These are phyloP conservation scores for Glareola pratincola DNA, from an alignment of 2,113 vertebrate species.

Conservation along the genomic window DNA sequence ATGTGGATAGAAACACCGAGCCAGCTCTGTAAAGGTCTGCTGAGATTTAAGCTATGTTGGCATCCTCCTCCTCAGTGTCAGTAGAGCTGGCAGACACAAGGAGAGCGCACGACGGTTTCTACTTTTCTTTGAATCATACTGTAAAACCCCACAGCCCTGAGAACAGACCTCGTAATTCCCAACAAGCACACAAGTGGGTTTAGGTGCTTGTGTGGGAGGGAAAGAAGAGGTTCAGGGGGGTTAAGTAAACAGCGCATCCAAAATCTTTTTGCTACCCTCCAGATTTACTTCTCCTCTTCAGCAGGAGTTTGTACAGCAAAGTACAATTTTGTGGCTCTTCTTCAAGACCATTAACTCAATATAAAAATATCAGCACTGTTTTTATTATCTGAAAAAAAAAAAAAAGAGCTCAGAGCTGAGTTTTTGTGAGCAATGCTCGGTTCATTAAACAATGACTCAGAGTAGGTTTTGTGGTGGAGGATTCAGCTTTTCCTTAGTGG, in stretches of 20 bases:
- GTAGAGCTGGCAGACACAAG: constrained; percentile 2
- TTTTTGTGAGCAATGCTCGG: constrained; percentile 30
- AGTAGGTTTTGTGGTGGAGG: constrained; percentile 51
- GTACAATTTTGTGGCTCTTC: constrained; percentile 57
- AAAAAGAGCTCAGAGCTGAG: constrained; percentile 9
- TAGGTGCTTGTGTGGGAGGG: constrained; percentile 30
- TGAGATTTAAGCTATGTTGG: constrained; percentile 51
- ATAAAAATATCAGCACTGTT: constrained; percentile 68
- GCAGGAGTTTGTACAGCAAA: constrained; percentile 14
- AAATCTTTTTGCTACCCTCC: constrained; percentile 21
- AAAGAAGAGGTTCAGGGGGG: background rate
- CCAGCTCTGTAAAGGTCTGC: constrained; percentile 38
- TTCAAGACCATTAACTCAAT: constrained; percentile 57
- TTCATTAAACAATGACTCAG: constrained; percentile 71
- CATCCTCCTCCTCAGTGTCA: constrained; percentile 37
- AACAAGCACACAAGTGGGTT: constrained; percentile 18
- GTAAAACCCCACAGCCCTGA: constrained; percentile 6
- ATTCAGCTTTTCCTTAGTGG: constrained; percentile 34
- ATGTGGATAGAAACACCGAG: background rate
- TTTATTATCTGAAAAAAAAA: constrained; percentile 54
- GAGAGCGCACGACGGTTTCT: constrained; percentile 9
- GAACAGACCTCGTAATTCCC: constrained; percentile 16
- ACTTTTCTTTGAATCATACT: constrained; percentile 7
- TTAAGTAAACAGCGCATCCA: constrained; percentile 40
- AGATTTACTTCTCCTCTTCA: constrained; percentile 27